These are phyloP conservation scores for Leucoraja ocellata DNA, from an alignment of 2,797 vertebrate species.

Conservation along the genomic window DNA sequence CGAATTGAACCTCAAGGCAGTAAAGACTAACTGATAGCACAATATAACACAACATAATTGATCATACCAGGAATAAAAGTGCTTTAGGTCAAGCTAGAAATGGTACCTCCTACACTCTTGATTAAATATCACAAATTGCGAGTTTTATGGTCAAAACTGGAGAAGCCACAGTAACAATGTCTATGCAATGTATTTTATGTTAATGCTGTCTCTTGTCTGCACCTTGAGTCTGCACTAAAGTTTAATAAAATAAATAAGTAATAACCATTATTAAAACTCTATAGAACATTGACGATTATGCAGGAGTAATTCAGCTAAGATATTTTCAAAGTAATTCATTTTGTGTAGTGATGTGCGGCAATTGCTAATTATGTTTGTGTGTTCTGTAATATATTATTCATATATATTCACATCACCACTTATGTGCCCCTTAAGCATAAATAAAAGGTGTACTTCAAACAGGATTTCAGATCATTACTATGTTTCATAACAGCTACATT, in stretches of 20 bases:
- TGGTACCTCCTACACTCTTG: background rate
- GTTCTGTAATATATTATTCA: background rate
- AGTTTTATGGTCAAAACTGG: background rate
- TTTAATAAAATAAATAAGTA: too few relatives aligned
- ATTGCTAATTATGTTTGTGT: slow-evolving; percentile 21
- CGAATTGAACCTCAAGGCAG: too few relatives aligned
- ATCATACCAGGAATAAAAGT: background rate
- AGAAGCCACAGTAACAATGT: background rate
- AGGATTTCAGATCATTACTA: slow-evolving; percentile 8
- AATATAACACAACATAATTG: background rate
- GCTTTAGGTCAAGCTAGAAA: too few relatives aligned
- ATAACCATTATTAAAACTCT: background rate
- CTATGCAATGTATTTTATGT: too few relatives aligned
- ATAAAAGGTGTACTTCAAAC: background rate
- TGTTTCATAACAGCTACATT: slow-evolving; percentile 11
- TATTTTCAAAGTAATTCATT: slow-evolving; percentile 24
- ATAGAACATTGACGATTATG: slow-evolving; percentile 11
- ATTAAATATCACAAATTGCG: background rate
- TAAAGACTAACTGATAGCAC: too few relatives aligned
- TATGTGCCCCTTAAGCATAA: background rate
- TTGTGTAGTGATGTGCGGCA: background rate
- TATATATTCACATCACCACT: slow-evolving; percentile 14
- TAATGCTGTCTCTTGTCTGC: too few relatives aligned
- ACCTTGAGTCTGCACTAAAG: too few relatives aligned
- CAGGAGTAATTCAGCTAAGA: background rate